Evolutionary conservation across 1,140 invertebrate species (phyloP), one percentile per base, ranked within the genome.

Genomic region (Popillia japonica): DNA sequence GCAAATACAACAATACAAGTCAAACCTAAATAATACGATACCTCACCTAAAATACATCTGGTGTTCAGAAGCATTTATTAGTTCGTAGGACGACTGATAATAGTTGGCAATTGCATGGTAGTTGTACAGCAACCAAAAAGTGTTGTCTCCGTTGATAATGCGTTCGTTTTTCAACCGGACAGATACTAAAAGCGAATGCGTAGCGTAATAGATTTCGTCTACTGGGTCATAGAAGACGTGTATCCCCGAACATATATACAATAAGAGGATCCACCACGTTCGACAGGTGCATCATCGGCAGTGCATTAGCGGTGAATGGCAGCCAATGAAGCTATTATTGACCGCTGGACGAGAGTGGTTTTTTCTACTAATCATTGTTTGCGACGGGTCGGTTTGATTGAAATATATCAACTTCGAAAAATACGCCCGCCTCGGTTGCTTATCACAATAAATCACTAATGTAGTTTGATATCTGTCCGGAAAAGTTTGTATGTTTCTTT

Each of bases 391-490:
- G 79, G 81, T 82, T 82, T 83, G 83, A 83, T 83, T 83, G 83
- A 83, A 83, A 83, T 83, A 83, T 83, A 83, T 83, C 82, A 83
- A 83, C 79, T 81, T 78, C 79, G 82, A 83, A 82, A 82, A 83
- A 82, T 83, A 80, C 80, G 72, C 78, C 81, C 80, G 80, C 79
- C 79, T 79, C 81, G 80, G 68, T 80, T 82, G 82, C 83, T 83
- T 83, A 83, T 83, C 83, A 80, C 83, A 82, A 83, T 83, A 82
- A 83, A 83, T 83, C 83, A 83, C 82, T 82, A 83, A 80, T 82
- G 79, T 78, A 78, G 77, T 80, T 80, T 79, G 81, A 81, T 83
- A 82, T 68, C 23, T 68, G 61, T 68, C 61, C 61, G 22, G 20
- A 55, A 68, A 68, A 68, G 17, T 68, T 34, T 68, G 11, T 22